Percentiles rank a stretch among this genome's conserved stretches.
Conservation (phyloP, 2,113 vertebrate genomes). For the Platycercus adscitus region DNA sequence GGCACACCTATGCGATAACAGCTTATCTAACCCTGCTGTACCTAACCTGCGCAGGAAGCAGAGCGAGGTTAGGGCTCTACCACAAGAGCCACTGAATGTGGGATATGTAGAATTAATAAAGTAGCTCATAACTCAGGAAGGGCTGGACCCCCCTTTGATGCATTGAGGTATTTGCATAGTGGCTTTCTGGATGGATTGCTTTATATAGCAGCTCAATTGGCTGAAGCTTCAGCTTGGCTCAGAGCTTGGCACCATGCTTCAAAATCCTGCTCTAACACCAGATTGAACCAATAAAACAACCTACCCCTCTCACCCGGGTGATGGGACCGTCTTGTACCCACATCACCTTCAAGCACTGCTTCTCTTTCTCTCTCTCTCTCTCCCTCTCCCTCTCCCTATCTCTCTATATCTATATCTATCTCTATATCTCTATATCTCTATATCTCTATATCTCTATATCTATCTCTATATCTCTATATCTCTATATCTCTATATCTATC, state of each 20-base stretch:
- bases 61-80: neutral
- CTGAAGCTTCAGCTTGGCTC: neutral
- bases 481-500: too few species aligned
- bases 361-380: neutral
- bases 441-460: too few species aligned
- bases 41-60: neutral
- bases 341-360: fast-evolving
- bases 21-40: neutral
- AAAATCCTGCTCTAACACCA: neutral
- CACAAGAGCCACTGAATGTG: neutral
- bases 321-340: neutral
- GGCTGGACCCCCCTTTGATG: neutral
- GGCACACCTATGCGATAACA: neutral
- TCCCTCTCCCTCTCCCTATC: too few species aligned
- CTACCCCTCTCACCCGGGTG: neutral
- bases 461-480: too few species aligned
- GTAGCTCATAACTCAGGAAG: neutral
- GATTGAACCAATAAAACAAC: neutral
- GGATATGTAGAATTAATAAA: too few species aligned
- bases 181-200: neutral
- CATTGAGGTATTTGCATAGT: neutral
- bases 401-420: too few species aligned
- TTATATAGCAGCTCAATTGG: fast-evolving
- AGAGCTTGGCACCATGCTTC: neutral
- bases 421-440: too few species aligned